Conservation (phyloP, 2,888 invertebrate species). For the Chrysolina haemoptera region DNA sequence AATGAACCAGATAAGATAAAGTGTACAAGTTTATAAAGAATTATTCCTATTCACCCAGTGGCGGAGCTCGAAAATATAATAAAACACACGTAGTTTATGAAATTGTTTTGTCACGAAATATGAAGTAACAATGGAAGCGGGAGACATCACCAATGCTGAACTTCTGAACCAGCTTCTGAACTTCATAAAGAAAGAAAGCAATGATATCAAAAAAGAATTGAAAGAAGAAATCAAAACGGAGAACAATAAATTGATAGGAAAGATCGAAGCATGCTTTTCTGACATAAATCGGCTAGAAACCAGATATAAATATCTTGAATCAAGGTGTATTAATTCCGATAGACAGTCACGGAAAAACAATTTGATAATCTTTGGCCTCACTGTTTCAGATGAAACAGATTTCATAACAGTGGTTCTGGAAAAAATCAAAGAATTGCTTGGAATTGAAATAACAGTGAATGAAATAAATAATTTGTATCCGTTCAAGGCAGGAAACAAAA, state of each 20-base stretch:
- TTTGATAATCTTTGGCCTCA: not conserved
- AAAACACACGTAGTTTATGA: too few relatives aligned
- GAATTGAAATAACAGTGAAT: conserved; percentile 6
- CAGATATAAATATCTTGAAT: not conserved
- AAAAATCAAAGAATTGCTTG: conserved; percentile 19
- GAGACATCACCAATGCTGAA: not conserved
- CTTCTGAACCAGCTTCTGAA: conserved; percentile 1
- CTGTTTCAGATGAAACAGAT: not conserved
- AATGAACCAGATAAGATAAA: too few relatives aligned
- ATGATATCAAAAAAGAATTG: too few relatives aligned
- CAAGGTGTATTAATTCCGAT: not conserved
- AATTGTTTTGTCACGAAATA: too few relatives aligned
- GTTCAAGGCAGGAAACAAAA: too few relatives aligned
- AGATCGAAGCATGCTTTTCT: not conserved
- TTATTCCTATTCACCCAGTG: too few relatives aligned
- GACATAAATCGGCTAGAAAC: not conserved
- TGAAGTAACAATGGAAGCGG: not conserved
- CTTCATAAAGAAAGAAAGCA: not conserved
- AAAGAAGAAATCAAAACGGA: not conserved
- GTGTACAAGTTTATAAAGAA: too few relatives aligned
- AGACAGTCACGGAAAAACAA: conserved; percentile 15
- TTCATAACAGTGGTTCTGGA: not conserved
- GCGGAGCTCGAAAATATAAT: too few relatives aligned
- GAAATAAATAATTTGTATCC: conserved; percentile 27
- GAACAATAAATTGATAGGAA: not conserved